A percentile compares a stretch with the other conserved stretches of the same genome.
These are phyloP conservation scores for Trididemnum miniatum DNA, from an alignment of 23 tunicate species.

Conservation along the genomic window DNA sequence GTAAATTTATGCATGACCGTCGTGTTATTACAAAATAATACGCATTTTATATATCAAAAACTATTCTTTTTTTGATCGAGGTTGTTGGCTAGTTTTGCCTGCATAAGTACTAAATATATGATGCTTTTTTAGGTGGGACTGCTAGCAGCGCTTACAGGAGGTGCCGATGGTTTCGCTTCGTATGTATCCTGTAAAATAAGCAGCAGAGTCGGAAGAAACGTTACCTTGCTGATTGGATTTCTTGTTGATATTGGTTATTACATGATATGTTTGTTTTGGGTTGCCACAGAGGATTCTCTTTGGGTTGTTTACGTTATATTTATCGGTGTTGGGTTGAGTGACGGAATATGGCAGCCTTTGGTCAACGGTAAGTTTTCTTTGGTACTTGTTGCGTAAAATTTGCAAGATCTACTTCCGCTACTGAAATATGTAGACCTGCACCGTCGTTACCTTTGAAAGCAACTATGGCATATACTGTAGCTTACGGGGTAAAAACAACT, in stretches of 20 bases:
- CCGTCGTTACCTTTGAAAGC: no score
- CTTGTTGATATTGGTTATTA: constrained; percentile 40
- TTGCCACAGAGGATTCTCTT: constrained; percentile 27
- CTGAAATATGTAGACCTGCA: no score
- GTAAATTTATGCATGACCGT: no score
- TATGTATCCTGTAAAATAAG: constrained; percentile 17
- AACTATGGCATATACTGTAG: no score
- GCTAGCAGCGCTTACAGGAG: constrained; percentile 10
- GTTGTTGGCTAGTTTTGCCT: no score
- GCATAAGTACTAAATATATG: no score
- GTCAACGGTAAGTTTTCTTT: constrained; percentile 36
- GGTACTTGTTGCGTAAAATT: no score
- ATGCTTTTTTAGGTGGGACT: constrained; percentile 59
- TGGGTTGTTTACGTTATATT: constrained; percentile 68
- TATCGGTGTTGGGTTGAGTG: constrained; percentile 21
- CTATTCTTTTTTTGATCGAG: no score
- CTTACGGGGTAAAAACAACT: no score
- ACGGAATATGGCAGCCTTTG: constrained; percentile 64
- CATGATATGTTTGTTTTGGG: constrained; percentile 56
- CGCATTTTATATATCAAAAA: no score
- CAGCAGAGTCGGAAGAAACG: constrained; percentile 24
- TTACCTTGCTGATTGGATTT: constrained; percentile 18
- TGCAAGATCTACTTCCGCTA: no score
- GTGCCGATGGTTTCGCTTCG: constrained; percentile 25
- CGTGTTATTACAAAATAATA: no score